A percentile compares a stretch with the other conserved stretches of the same genome.
Evolutionary conservation across 2,113 vertebrate species (phyloP).

Genomic region (Gymnogyps californianus): DNA sequence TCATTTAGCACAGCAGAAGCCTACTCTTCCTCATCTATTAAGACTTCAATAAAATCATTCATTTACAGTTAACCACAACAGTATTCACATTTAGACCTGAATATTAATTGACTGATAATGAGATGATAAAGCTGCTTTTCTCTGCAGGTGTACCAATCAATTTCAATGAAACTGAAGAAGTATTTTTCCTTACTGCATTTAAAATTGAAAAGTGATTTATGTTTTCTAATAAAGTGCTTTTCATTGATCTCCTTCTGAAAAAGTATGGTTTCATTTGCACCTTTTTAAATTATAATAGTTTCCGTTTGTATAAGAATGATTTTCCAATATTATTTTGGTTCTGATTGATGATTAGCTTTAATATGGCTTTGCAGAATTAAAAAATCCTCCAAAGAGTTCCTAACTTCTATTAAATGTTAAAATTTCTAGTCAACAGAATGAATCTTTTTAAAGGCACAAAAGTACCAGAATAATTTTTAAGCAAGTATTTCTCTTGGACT

Average conservation of each 20-base stretch:
- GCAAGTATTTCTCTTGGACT: neutral
- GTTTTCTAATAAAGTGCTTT: slow-evolving; percentile 88
- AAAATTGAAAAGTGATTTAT: slow-evolving; percentile 91
- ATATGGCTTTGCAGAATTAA: slow-evolving; percentile 71
- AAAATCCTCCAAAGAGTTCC: slow-evolving; percentile 57
- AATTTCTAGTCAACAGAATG: slow-evolving; percentile 74
- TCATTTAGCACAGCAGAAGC: slow-evolving; percentile 78
- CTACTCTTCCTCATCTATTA: slow-evolving; percentile 81
- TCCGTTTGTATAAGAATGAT: slow-evolving; percentile 84
- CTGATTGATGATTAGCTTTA: slow-evolving; percentile 74
- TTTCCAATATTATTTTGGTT: slow-evolving; percentile 82
- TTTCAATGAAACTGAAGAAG: slow-evolving; percentile 77
- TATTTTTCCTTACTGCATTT: slow-evolving; percentile 76
- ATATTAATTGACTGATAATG: slow-evolving; percentile 97
- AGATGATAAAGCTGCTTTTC: slow-evolving; percentile 83
- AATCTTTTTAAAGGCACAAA: slow-evolving; percentile 41
- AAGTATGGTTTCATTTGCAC: slow-evolving; percentile 81
- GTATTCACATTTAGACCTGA: slow-evolving; percentile 88
- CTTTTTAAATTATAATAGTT: slow-evolving; percentile 74
- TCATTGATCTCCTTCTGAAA: slow-evolving; percentile 83
- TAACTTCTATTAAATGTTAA: slow-evolving; percentile 76
- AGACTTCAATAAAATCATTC: slow-evolving; percentile 87
- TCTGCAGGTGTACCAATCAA: slow-evolving; percentile 88
- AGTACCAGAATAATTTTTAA: neutral
- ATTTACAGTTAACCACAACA: slow-evolving; percentile 84